phyloP scores from a whole-genome alignment of 2,113 vertebrate species.

The Spizaetus ornatus region DNA sequence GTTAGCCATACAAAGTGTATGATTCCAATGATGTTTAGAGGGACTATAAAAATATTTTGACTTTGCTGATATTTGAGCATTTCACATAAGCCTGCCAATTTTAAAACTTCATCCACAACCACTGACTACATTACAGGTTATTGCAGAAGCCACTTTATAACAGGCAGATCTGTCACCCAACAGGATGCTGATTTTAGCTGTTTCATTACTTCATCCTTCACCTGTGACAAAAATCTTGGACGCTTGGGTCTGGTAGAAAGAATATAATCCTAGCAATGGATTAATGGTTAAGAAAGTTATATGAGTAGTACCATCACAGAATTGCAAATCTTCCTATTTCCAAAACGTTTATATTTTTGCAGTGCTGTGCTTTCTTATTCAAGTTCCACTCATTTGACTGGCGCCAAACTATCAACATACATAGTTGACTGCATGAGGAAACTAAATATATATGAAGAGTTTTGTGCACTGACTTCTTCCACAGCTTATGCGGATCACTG shows the following conservation, averaged over 20 bases:
- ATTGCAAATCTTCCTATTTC: background rate
- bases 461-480: background rate
- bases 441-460: background rate
- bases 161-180: background rate
- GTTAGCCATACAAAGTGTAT: background rate
- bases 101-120: background rate
- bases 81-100: background rate
- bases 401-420: background rate
- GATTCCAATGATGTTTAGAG: background rate
- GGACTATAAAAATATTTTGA: background rate
- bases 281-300: background rate
- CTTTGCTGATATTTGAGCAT: background rate
- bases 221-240: background rate
- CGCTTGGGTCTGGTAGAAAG: background rate
- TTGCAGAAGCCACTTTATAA: background rate
- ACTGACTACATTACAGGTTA: background rate
- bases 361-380: background rate
- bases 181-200: background rate
- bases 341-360: background rate
- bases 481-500: background rate
- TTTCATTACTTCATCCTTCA: background rate
- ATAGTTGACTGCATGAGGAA: background rate
- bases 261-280: background rate
- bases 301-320: background rate
- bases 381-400: background rate